Conservation (phyloP, 2,113 vertebrate genomes). For the Channa maculata region DNA sequence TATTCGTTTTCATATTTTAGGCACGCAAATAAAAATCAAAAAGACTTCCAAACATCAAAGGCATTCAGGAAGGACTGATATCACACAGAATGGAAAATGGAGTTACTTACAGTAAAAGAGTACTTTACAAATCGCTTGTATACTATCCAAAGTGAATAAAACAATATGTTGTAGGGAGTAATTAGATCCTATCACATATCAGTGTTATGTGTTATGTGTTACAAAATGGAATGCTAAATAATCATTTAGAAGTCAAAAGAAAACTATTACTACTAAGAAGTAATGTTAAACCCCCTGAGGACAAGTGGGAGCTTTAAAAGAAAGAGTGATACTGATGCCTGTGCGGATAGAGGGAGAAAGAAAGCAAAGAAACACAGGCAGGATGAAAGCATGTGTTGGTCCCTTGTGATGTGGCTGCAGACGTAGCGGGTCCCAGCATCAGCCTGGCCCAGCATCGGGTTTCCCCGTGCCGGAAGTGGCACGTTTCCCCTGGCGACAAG, state of each 20-base stretch:
- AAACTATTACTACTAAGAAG: constrained; percentile 77
- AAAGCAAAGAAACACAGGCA: constrained; percentile 80
- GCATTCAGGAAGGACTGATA: neutral
- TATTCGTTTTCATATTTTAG: constrained; percentile 5
- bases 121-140: neutral
- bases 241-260: constrained; percentile 75
- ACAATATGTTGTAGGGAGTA: neutral
- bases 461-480: constrained; percentile 84
- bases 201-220: constrained; percentile 27
- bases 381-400: constrained; percentile 83
- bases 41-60: constrained; percentile 7
- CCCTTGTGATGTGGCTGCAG: constrained; percentile 84
- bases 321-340: constrained; percentile 83
- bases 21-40: neutral
- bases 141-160: neutral
- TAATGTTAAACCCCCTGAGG: constrained; percentile 72
- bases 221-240: constrained; percentile 67
- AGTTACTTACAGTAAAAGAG: neutral
- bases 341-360: constrained; percentile 80
- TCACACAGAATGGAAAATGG: constrained; percentile 6
- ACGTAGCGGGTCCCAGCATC: constrained; percentile 77
- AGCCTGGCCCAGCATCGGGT: constrained; percentile 73
- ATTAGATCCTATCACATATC: constrained; percentile 60
- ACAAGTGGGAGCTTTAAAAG: constrained; percentile 60
- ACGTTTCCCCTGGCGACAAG: constrained; percentile 85